Evolutionary conservation across 2,113 vertebrate species (phyloP).

Genomic region (Tylochromis polylepis): DNA sequence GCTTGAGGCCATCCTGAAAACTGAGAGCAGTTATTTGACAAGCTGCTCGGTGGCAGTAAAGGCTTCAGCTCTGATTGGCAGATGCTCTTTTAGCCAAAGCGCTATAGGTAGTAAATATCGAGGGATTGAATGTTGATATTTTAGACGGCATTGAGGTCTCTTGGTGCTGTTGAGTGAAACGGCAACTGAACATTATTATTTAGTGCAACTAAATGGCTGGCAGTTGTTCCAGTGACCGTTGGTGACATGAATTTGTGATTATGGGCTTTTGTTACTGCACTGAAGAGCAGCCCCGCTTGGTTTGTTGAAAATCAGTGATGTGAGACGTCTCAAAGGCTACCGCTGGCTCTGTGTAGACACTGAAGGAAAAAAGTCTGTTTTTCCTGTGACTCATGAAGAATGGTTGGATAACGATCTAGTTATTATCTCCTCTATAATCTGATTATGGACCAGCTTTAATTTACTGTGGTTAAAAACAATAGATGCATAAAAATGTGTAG

Average conservation of each 20-base stretch:
- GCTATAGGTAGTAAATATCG: neutral
- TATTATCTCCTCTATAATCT: neutral
- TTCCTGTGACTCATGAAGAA: neutral
- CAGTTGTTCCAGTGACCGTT: neutral
- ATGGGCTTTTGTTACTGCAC: neutral
- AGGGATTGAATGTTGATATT: neutral
- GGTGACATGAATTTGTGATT: neutral
- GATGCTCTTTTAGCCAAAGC: neutral
- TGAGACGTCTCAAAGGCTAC: neutral
- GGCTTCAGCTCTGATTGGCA: neutral
- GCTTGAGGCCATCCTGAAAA: neutral
- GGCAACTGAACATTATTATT: fast-evolving
- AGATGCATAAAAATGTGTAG: neutral
- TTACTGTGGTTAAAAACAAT: neutral
- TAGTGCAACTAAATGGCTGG: neutral
- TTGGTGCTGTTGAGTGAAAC: neutral
- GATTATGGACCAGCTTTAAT: neutral
- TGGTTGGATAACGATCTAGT: neutral
- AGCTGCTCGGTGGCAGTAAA: neutral
- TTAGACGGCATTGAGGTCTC: neutral
- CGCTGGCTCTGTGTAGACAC: neutral
- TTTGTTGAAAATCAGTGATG: neutral
- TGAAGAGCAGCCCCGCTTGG: neutral
- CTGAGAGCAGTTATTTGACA: neutral
- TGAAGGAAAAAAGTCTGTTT: neutral